These are phyloP conservation scores for Gandaritis pyraliata DNA, from an alignment of 2,888 invertebrate species.

Conservation along the genomic window DNA sequence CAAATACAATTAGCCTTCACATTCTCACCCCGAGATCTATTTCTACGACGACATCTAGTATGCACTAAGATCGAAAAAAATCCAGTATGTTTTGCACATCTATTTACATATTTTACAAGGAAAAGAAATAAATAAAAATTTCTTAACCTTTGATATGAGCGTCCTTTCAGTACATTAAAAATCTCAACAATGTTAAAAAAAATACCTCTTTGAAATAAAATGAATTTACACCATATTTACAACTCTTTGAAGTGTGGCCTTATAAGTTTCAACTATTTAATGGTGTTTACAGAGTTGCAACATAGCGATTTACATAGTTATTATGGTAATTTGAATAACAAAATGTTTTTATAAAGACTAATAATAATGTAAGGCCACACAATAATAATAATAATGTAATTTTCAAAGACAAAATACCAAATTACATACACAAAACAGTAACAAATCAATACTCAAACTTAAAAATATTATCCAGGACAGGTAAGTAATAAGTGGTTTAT, in stretches of 20 bases:
- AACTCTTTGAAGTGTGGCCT: constrained; percentile 47
- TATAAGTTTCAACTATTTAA: constrained; percentile 32
- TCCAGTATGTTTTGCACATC: constrained; percentile 54
- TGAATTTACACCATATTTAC: constrained; percentile 66
- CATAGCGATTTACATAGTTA: neutral
- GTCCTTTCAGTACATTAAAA: constrained; percentile 67
- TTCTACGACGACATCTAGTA: constrained; percentile 63
- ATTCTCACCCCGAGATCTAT: constrained; percentile 58
- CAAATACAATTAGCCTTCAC: constrained; percentile 4
- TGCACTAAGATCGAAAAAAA: constrained; percentile 63
- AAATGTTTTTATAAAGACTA: neutral
- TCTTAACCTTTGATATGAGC: constrained; percentile 81
- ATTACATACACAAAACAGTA: constrained; percentile 23
- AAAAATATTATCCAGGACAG: constrained; percentile 10
- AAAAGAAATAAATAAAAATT: constrained; percentile 76
- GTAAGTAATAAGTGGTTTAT: neutral
- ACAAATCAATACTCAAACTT: constrained; percentile 33
- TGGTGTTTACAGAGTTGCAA: constrained; percentile 8
- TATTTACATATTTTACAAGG: constrained; percentile 83
- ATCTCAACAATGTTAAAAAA: constrained; percentile 58
- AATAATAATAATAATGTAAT: too few relatives aligned
- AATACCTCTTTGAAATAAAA: constrained; percentile 51
- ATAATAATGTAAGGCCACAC: constrained; percentile 22
- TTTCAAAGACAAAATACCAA: constrained; percentile 47
- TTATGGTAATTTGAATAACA: constrained; percentile 2